Percentiles rank a stretch among this genome's conserved stretches.
Conservation (phyloP, 2,797 vertebrate species). For the Calcarius lapponicus region DNA sequence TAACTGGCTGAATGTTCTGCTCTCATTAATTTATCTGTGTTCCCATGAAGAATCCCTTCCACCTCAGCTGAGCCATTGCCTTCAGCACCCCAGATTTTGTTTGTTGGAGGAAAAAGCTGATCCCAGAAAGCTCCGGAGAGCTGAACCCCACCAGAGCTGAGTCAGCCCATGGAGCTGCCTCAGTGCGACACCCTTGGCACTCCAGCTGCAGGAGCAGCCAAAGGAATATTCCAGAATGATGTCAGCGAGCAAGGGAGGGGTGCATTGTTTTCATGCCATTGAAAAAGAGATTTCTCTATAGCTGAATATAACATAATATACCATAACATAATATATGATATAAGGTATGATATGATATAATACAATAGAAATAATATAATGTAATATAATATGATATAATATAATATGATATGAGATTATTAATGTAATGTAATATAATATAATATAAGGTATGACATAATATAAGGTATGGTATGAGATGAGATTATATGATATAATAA, state of each 20-base stretch:
- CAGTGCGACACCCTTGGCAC: accelerated
- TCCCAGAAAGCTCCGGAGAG: background rate
- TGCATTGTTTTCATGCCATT: accelerated
- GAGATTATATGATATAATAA: too few species aligned
- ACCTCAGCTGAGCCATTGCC: background rate
- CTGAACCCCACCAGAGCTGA: background rate
- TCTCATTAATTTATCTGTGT: background rate
- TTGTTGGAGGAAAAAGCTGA: background rate
- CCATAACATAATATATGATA: too few species aligned
- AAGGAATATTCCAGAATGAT: accelerated
- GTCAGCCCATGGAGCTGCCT: accelerated
- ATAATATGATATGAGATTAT: too few species aligned
- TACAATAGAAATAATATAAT: too few species aligned
- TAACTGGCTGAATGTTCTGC: background rate
- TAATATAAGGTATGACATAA: too few species aligned
- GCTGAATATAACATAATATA: too few species aligned
- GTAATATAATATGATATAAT: too few species aligned
- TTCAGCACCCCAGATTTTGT: too few species aligned
- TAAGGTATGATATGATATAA: too few species aligned
- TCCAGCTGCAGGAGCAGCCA: background rate
- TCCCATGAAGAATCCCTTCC: background rate
- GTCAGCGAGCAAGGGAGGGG: accelerated
- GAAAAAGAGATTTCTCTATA: background rate
- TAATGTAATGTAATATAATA: too few species aligned
- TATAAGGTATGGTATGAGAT: too few species aligned